These are phyloP conservation scores for Homalodisca vitripennis DNA, from an alignment of 1,140 invertebrate species.

Conservation along the genomic window DNA sequence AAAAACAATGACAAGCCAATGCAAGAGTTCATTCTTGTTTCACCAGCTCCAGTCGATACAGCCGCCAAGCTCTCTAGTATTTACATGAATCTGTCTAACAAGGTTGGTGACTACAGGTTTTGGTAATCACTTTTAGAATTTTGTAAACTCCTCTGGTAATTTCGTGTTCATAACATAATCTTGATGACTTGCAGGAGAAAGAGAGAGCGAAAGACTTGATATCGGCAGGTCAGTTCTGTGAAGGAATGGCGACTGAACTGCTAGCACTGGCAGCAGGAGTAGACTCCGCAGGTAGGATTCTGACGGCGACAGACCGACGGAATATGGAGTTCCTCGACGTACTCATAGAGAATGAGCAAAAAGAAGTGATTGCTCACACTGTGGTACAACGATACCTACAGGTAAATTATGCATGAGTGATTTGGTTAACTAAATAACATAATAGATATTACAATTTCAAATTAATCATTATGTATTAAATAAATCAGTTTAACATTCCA, in stretches of 20 bases:
- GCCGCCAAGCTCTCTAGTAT: constrained; percentile 96
- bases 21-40: constrained; percentile 94
- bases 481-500: no score
- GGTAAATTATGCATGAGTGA: constrained; percentile 53
- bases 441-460: no score
- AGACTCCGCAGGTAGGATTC: constrained; percentile 87
- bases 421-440: no score
- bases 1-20: constrained; percentile 95
- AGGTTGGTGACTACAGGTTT: constrained; percentile 58
- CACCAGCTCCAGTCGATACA: constrained; percentile 95
- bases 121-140: no score
- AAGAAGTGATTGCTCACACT: constrained; percentile 91
- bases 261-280: constrained; percentile 89
- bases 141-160: no score
- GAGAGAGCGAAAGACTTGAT: constrained; percentile 95
- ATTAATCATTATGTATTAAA: no score
- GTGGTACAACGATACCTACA: constrained; percentile 86
- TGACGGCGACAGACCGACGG: constrained; percentile 87
- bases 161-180: no score
- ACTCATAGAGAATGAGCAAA: constrained; percentile 97
- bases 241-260: constrained; percentile 95
- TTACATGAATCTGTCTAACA: constrained; percentile 82
- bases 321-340: constrained; percentile 96
- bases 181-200: constrained; percentile 90
- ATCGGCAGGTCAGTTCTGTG: constrained; percentile 92